These are phyloP conservation scores for Lindbergichthys nudifrons DNA, from an alignment of 2,797 vertebrate genomes.

Conservation along the genomic window DNA sequence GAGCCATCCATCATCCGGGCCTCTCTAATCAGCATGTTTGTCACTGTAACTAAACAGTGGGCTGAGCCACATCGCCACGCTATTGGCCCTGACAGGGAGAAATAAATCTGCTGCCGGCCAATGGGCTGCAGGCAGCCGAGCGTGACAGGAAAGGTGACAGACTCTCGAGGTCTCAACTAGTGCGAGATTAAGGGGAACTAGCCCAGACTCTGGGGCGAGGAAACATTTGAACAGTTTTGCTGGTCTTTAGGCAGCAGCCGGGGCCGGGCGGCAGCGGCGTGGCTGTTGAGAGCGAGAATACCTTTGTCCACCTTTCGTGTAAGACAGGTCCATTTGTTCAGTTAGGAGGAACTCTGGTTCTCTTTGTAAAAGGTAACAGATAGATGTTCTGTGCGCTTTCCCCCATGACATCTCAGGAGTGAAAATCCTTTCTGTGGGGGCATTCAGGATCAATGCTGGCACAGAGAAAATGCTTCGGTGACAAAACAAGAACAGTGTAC, in stretches of 20 bases:
- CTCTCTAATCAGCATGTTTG: conserved; percentile 89
- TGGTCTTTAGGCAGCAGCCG: conserved; percentile 71
- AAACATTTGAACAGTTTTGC: conserved; percentile 73
- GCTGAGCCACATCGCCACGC: conserved; percentile 81
- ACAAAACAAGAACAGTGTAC: conserved; percentile 4
- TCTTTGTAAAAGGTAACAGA: conserved; percentile 77
- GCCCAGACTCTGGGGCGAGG: conserved; percentile 71
- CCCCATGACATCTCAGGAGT: conserved; percentile 45
- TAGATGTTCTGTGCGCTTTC: conserved; percentile 76
- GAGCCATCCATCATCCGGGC: conserved; percentile 90
- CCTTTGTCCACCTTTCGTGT: conserved; percentile 66
- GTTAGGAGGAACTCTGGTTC: conserved; percentile 77
- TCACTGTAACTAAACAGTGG: conserved; percentile 90
- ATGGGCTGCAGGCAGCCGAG: conserved; percentile 84
- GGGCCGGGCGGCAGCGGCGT: conserved; percentile 53
- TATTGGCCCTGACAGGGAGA: conserved; percentile 89
- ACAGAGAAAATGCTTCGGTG: conserved; percentile 25
- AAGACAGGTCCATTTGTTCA: conserved; percentile 85
- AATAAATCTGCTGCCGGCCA: conserved; percentile 90
- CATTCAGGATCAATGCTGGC: conserved; percentile 40
- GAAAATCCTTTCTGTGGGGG: conserved; percentile 54
- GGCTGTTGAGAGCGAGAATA: conserved; percentile 71
- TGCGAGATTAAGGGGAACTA: conserved; percentile 79
- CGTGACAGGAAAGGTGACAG: conserved; percentile 83
- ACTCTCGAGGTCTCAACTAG: conserved; percentile 79